A percentile compares a stretch with the other conserved stretches of the same genome.
Conservation (phyloP, 2,797 vertebrate genomes). For the Sebastes umbrosus region DNA sequence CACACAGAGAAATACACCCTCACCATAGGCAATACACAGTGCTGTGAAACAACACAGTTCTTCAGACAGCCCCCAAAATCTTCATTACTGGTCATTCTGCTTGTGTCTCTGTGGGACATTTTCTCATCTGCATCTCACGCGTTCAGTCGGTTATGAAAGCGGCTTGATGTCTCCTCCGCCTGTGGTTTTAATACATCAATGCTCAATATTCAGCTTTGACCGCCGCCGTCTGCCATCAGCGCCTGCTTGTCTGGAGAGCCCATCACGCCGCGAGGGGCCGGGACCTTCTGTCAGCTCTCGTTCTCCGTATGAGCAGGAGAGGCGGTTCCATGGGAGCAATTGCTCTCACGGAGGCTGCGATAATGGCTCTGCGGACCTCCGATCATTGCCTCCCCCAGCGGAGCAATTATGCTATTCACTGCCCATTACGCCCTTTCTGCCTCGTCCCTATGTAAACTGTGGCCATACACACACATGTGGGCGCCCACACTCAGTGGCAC, state of each 20-base stretch:
- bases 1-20: neutral
- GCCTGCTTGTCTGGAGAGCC: constrained; percentile 49
- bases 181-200: constrained; percentile 40
- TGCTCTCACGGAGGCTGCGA: constrained; percentile 32
- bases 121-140: constrained; percentile 25
- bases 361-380: constrained; percentile 39
- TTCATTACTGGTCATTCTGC: constrained; percentile 7
- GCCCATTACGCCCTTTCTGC: constrained; percentile 29
- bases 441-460: neutral
- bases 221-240: constrained; percentile 41
- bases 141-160: constrained; percentile 17
- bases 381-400: constrained; percentile 38
- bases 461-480: neutral
- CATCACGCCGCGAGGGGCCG: constrained; percentile 35
- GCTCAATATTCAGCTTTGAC: constrained; percentile 52
- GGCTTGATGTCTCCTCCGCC: constrained; percentile 22
- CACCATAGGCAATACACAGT: neutral
- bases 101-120: constrained; percentile 19
- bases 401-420: constrained; percentile 49
- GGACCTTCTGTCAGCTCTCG: constrained; percentile 37
- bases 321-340: constrained; percentile 37
- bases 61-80: neutral
- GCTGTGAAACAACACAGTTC: neutral
- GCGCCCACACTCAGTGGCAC: neutral
- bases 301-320: constrained; percentile 22